Evolutionary conservation across 2,888 invertebrate species (phyloP).

Genomic region (Amiota communis): DNA sequence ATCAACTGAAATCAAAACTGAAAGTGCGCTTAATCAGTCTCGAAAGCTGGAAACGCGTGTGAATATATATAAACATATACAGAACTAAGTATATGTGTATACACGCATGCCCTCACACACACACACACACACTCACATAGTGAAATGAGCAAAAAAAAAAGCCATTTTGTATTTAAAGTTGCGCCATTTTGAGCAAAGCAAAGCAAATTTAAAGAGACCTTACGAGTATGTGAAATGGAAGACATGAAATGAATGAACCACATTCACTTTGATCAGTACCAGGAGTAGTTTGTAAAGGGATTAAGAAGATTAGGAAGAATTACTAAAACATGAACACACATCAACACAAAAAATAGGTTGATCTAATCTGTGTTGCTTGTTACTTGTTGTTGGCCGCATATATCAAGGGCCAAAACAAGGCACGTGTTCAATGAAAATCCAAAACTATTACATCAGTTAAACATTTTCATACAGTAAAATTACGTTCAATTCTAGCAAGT

Average conservation of each 20-base stretch:
- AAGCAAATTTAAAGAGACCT: neutral
- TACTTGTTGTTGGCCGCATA: neutral
- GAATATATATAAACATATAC: neutral
- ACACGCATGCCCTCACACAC: neutral
- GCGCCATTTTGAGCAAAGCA: neutral
- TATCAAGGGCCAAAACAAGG: too few species aligned
- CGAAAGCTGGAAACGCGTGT: constrained; percentile 21
- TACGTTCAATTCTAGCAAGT: too few species aligned
- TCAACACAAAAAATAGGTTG: neutral
- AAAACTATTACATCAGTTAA: too few species aligned
- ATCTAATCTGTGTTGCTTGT: neutral
- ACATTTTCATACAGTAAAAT: too few species aligned
- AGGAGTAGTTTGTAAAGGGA: too few species aligned
- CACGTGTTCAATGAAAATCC: too few species aligned
- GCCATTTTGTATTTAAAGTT: too few species aligned
- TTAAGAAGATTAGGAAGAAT: too few species aligned
- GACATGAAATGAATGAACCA: neutral
- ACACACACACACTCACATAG: neutral
- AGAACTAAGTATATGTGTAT: neutral
- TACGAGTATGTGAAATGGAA: too few species aligned
- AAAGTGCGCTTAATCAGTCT: constrained; percentile 59
- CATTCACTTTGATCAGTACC: neutral
- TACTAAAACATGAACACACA: neutral
- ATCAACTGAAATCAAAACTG: constrained; percentile 52
- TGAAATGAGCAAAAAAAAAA: constrained; percentile 17